A percentile compares a stretch with the other conserved stretches of the same genome.
phyloP scores from a whole-genome alignment of 2,797 vertebrate genomes.

The Silurus aristotelis region DNA sequence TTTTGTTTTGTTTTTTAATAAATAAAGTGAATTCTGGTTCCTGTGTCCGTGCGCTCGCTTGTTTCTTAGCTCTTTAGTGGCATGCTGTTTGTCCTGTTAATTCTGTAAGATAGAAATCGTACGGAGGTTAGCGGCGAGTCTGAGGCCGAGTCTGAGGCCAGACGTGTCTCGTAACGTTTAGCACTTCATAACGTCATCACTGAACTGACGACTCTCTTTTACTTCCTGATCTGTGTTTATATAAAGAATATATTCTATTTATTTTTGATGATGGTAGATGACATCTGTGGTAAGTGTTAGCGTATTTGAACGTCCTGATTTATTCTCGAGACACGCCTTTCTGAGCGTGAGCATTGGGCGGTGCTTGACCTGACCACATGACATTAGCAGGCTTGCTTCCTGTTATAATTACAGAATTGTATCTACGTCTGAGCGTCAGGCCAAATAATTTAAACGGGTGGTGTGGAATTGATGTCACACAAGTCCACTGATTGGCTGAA shows the following conservation, averaged over 20 bases:
- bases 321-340: background rate
- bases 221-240: conserved; percentile 82
- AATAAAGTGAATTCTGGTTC: conserved; percentile 64
- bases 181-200: conserved; percentile 56
- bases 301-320: conserved; percentile 23
- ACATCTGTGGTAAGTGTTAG: conserved; percentile 75
- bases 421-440: background rate
- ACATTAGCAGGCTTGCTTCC: background rate
- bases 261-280: conserved; percentile 82
- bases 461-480: conserved; percentile 7
- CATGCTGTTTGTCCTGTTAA: conserved; percentile 69
- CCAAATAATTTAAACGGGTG: background rate
- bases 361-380: background rate
- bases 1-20: conserved; percentile 68
- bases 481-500: conserved; percentile 17
- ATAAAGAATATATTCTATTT: conserved; percentile 82
- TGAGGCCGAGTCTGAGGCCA: background rate
- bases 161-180: conserved; percentile 13
- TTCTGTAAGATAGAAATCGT: conserved; percentile 50
- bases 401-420: background rate
- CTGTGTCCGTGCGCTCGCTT: conserved; percentile 69
- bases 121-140: conserved; percentile 12
- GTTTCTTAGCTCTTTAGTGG: conserved; percentile 70
- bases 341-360: background rate
- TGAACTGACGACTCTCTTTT: conserved; percentile 73